Evolutionary conservation across 2,113 vertebrate species (phyloP).

Genomic region (Lates calcarifer): DNA sequence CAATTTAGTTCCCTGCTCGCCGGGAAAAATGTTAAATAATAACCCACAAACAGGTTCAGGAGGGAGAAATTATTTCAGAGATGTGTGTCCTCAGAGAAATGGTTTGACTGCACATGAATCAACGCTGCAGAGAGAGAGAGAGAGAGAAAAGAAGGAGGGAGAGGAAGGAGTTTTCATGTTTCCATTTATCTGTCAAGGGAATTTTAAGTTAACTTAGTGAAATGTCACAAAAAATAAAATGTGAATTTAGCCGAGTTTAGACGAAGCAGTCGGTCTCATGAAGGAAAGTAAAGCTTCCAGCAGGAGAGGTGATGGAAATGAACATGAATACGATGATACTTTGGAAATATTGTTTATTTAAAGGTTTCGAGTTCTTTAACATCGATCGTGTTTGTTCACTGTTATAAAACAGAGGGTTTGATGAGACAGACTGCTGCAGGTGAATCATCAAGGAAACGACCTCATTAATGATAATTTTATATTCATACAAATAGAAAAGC

Average conservation of each 20-base stretch:
- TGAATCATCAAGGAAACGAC: too few species aligned
- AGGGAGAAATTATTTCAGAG: constrained; percentile 43
- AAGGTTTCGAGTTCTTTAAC: neutral
- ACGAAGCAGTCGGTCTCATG: neutral
- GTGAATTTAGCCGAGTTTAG: neutral
- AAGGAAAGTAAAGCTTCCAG: neutral
- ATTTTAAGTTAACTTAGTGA: constrained; percentile 5
- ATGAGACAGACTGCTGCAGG: too few species aligned
- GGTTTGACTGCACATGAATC: constrained; percentile 17
- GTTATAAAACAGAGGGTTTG: too few species aligned
- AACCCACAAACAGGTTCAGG: constrained; percentile 3
- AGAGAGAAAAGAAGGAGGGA: neutral
- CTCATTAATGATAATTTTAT: too few species aligned
- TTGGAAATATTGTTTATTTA: neutral
- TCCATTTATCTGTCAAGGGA: neutral
- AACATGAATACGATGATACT: neutral
- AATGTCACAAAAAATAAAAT: neutral
- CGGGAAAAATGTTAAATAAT: constrained; percentile 36
- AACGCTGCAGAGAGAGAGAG: constrained; percentile 17
- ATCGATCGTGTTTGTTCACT: neutral
- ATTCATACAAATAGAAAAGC: too few species aligned
- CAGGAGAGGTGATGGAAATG: neutral
- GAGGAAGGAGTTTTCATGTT: neutral
- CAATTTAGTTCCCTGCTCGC: constrained; percentile 5
- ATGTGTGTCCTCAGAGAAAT: constrained; percentile 16